Evolutionary conservation across 2,797 vertebrate genomes (phyloP).

Genomic region (Protonibea diacanthus): DNA sequence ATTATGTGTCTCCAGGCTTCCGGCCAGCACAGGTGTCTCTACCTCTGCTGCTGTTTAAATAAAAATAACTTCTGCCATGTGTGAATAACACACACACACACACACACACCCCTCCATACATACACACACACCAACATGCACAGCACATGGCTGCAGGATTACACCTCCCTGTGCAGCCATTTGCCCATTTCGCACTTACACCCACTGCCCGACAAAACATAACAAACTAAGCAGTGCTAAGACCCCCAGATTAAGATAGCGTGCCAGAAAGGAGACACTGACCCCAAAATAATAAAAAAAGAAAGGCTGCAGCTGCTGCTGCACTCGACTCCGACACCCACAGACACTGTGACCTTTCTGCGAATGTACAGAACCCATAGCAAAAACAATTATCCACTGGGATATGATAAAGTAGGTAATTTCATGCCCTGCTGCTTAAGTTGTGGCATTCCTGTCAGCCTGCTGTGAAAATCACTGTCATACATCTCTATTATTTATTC

Average conservation of each 20-base stretch:
- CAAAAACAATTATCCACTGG: slow-evolving; percentile 82
- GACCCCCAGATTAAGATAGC: slow-evolving; percentile 65
- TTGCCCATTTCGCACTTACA: slow-evolving; percentile 23
- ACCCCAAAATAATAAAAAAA: slow-evolving; percentile 51
- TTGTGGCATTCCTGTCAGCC: slow-evolving; percentile 76
- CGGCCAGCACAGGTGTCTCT: slow-evolving; percentile 69
- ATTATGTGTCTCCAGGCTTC: slow-evolving; percentile 56
- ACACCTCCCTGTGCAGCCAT: slow-evolving; percentile 19
- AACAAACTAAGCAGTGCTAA: slow-evolving; percentile 57
- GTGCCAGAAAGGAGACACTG: slow-evolving; percentile 58
- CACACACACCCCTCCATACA: not conserved
- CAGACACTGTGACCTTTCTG: slow-evolving; percentile 67
- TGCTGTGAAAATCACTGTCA: slow-evolving; percentile 73
- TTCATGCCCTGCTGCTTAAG: slow-evolving; percentile 84
- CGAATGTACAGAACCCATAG: slow-evolving; percentile 70
- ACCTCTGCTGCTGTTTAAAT: slow-evolving; percentile 65
- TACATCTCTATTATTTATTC: slow-evolving; percentile 77
- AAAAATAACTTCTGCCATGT: slow-evolving; percentile 58
- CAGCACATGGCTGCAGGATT: not conserved
- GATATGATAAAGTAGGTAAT: slow-evolving; percentile 86
- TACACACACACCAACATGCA: slow-evolving; percentile 25
- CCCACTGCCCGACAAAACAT: slow-evolving; percentile 22
- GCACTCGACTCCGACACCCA: slow-evolving; percentile 57
- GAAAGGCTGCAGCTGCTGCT: slow-evolving; percentile 62
- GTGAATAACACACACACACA: slow-evolving; percentile 36